Conservation (phyloP, 1,140 invertebrate species). For the Maniola jurtina region DNA sequence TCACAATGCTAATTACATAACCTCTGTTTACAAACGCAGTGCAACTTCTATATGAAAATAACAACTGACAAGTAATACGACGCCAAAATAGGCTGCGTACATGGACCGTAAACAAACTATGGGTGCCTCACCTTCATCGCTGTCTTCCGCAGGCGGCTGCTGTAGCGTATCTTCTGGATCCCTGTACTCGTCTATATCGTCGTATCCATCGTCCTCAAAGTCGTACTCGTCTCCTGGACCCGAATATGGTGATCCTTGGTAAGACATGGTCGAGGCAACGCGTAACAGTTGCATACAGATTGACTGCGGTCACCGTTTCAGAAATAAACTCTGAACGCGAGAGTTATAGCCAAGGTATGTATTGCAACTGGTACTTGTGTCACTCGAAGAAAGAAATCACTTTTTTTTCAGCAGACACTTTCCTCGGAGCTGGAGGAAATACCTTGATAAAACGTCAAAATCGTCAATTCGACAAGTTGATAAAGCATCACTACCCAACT, state of each 20-base stretch:
- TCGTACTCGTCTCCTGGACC: constrained; percentile 74
- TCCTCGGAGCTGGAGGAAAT: constrained; percentile 47
- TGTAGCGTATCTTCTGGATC: constrained; percentile 64
- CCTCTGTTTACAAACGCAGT: constrained; percentile 54
- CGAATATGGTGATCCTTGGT: constrained; percentile 77
- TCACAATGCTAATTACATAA: constrained; percentile 42
- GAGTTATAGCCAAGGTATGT: constrained; percentile 42
- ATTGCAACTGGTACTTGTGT: constrained; percentile 50
- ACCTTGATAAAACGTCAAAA: constrained; percentile 64
- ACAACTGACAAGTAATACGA: constrained; percentile 45
- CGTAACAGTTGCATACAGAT: constrained; percentile 78
- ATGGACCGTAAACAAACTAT: constrained; percentile 62
- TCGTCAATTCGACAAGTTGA: constrained; percentile 42
- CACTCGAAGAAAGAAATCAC: constrained; percentile 64
- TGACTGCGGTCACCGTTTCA: constrained; percentile 62
- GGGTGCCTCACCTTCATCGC: constrained; percentile 61
- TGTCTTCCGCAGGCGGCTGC: constrained; percentile 59
- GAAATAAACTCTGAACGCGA: constrained; percentile 53
- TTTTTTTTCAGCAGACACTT: constrained; percentile 35
- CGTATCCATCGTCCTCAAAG: constrained; percentile 75
- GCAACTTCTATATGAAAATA: constrained; percentile 30
- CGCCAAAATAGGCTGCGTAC: constrained; percentile 55
- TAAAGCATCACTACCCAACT: constrained; percentile 58
- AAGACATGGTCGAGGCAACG: constrained; percentile 76
- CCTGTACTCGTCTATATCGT: constrained; percentile 72